Percentiles rank a stretch among this genome's conserved stretches.
Conservation (phyloP, 2,113 vertebrate genomes). For the Aramus guarauna region DNA sequence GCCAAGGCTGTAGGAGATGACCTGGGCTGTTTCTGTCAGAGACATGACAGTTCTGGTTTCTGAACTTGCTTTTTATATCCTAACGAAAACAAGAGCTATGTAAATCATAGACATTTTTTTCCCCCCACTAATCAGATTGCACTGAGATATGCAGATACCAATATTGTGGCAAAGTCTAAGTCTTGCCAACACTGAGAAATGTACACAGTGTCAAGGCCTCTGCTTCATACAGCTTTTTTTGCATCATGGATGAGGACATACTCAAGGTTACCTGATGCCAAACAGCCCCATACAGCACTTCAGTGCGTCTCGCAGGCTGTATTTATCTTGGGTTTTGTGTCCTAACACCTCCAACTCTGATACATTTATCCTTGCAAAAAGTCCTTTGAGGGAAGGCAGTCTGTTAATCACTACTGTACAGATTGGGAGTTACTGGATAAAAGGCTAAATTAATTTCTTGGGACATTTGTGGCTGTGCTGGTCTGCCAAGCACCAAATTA, state of each 20-base stretch:
- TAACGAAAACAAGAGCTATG: not conserved
- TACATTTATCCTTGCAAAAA: conserved; percentile 3
- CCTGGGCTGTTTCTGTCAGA: not conserved
- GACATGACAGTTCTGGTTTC: not conserved
- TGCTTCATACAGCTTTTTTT: not conserved
- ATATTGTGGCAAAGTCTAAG: not conserved
- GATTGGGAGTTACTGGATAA: conserved; percentile 38
- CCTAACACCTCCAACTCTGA: not conserved
- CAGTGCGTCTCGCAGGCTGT: conserved; percentile 21
- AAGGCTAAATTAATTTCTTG: conserved; percentile 45
- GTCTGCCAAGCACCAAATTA: conserved; percentile 43
- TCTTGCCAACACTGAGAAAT: not conserved
- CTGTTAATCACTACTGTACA: conserved; percentile 40
- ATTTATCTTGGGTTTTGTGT: conserved; percentile 26
- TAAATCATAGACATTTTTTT: not conserved
- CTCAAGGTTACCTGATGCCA: conserved; percentile 27
- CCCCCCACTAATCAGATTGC: not conserved
- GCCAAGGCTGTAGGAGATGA: not conserved
- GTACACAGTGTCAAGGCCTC: not conserved
- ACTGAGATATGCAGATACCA: not conserved
- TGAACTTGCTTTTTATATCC: not conserved
- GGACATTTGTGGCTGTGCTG: conserved; percentile 11
- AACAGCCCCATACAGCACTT: not conserved
- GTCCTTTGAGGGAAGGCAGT: not conserved
- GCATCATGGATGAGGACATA: not conserved